These are phyloP conservation scores for Lordiphosa collinella DNA, from an alignment of 1,140 invertebrate species.

Conservation along the genomic window DNA sequence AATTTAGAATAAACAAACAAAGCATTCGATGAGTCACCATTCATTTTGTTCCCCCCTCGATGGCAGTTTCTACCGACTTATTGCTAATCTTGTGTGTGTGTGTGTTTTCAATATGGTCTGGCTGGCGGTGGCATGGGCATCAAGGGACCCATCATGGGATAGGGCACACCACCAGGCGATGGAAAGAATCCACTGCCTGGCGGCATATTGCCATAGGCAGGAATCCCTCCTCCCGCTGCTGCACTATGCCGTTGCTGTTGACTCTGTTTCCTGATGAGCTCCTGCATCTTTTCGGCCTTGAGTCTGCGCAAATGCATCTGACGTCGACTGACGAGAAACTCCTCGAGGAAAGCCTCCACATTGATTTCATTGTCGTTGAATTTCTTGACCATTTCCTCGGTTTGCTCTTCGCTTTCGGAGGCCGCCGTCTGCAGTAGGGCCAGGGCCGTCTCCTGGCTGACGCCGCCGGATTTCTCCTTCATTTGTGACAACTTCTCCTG, in stretches of 20 bases:
- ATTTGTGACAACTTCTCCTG: conserved; percentile 85
- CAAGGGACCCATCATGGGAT: conserved; percentile 80
- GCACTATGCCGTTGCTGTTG: conserved; percentile 37
- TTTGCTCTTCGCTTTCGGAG: conserved; percentile 92
- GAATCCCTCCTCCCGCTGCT: conserved; percentile 3
- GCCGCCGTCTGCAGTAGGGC: conserved; percentile 91
- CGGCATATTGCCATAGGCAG: conserved; percentile 50
- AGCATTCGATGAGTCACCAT: conserved; percentile 1
- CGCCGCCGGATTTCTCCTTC: conserved; percentile 85
- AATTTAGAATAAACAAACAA: too few relatives aligned
- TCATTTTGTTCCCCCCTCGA: background rate
- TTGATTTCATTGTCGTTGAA: conserved; percentile 87
- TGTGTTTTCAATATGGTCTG: conserved; percentile 55
- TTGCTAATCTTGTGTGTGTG: background rate
- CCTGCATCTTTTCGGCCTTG: conserved; percentile 92
- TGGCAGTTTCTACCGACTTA: conserved; percentile 6
- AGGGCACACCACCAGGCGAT: conserved; percentile 73
- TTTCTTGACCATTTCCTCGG: conserved; percentile 88
- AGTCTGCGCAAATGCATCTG: conserved; percentile 89
- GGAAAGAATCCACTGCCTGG: conserved; percentile 60
- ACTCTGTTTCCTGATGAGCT: conserved; percentile 83
- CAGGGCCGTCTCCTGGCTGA: conserved; percentile 89
- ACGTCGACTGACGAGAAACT: conserved; percentile 87
- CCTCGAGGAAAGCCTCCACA: conserved; percentile 89
- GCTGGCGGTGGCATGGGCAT: conserved; percentile 82